Evolutionary conservation across 1,140 invertebrate genomes (phyloP), one percentile per base, ranked within the genome.

Genomic region (Neocloeon triangulifer): DNA sequence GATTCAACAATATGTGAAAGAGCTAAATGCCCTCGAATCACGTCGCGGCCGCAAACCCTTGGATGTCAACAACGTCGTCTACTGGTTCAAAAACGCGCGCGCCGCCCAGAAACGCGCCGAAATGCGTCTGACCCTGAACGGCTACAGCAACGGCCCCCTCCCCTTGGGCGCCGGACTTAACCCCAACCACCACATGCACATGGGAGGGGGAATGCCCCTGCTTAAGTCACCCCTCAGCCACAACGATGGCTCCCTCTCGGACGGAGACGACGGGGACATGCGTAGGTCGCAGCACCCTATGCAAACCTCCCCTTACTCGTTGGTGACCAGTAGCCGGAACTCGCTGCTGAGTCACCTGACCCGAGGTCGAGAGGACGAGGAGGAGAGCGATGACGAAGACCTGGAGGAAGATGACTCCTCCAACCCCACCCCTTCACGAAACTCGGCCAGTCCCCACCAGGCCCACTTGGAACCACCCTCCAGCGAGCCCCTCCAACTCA

Each of bases 41-140:
- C 62, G 91, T 10, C 64, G 81, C 37, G 88, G 88, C 6, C 60
- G 84, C 23, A 92, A 94, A 46, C 86, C 85, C 0, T 58, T 96
- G 15, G 89, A 97, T 53, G 73, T 94, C 1, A 92, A 92, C 46
- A 97, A 97, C 50, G 86, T 97, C 8, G 88, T 95, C 14, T 95
- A 95, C 51, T 96, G 91, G 91, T 96, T 97, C 51, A 97, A 96
- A 54, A 96, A 97, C 50, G 88, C 91, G 0, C 62, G 91, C 32
- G 91, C 91, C 7, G 89, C 91, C 2, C 80, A 88, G 50, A 89
- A 94, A 47, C 59, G 88, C 23, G 76, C 78, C 1, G 78, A 82
- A 53, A 65, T 73, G 33, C 59, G 78, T 41, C 46, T 65, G 20
- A 49, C 58, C 4, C 44, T 62, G 5, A 70, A 70, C 42, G 66